Conservation (phyloP, 2,113 vertebrate genomes). For the Camelus bactrianus region DNA sequence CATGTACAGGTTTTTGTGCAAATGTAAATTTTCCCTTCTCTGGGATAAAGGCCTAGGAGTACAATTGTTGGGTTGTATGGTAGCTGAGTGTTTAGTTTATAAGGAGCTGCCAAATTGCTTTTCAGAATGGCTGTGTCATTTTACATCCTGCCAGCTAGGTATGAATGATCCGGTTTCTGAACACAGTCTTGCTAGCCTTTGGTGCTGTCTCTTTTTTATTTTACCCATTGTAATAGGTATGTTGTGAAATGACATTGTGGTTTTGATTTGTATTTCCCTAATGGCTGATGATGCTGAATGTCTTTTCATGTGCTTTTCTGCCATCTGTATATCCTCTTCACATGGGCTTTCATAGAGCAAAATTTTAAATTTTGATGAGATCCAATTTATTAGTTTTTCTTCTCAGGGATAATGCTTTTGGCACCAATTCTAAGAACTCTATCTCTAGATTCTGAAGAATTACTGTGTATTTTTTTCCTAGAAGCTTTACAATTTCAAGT, state of each 20-base stretch:
- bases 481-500: not conserved
- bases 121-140: not conserved
- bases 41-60: not conserved
- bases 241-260: not conserved
- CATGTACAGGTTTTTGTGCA: not conserved
- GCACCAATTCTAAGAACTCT: not conserved
- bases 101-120: not conserved
- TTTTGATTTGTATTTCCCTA: not conserved
- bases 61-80: not conserved
- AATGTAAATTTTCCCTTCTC: not conserved
- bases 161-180: not conserved
- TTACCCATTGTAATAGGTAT: not conserved
- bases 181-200: not conserved
- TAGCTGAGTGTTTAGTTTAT: not conserved
- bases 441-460: not conserved
- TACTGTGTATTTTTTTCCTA: not conserved
- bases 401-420: not conserved
- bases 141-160: not conserved
- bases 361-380: not conserved
- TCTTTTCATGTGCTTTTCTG: not conserved
- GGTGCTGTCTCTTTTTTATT: not conserved
- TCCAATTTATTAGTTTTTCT: not conserved
- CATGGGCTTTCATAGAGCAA: not conserved
- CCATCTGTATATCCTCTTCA: not conserved
- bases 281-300: not conserved